Conservation (phyloP, 2,888 invertebrate species). For the Herminia tarsipennalis region DNA sequence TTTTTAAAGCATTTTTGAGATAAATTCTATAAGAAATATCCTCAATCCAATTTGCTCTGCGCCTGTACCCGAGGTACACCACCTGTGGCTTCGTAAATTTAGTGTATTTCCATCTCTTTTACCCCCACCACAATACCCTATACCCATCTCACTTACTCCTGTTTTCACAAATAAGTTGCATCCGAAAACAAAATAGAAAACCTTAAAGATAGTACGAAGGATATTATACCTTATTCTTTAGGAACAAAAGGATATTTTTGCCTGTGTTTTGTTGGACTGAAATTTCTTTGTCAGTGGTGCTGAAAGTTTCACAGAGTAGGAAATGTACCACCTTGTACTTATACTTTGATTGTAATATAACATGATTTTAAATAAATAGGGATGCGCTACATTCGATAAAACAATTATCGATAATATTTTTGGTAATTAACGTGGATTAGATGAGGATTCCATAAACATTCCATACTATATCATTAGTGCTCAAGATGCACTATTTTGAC, state of each 20-base stretch:
- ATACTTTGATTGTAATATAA: constrained; percentile 83
- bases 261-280: constrained; percentile 36
- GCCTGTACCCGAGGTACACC: constrained; percentile 79
- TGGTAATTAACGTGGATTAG: not conserved
- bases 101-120: constrained; percentile 70
- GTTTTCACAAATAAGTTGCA: constrained; percentile 85
- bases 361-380: constrained; percentile 79
- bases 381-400: constrained; percentile 37
- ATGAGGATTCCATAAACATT: no score
- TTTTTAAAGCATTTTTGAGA: not conserved
- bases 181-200: constrained; percentile 85
- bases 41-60: constrained; percentile 50
- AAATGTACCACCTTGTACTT: constrained; percentile 73
- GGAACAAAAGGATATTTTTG: constrained; percentile 47
- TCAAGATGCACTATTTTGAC: no score
- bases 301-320: constrained; percentile 76
- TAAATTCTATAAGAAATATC: constrained; percentile 22
- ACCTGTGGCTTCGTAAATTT: constrained; percentile 86
- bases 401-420: not conserved
- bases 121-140: constrained; percentile 43
- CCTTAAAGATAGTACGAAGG: constrained; percentile 46
- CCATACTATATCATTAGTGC: no score
- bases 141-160: constrained; percentile 64
- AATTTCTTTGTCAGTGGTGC: constrained; percentile 70
- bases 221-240: constrained; percentile 46